Base-by-base conservation (phyloP, 2,888 invertebrate genomes). In the Hedya salicella region DNA sequence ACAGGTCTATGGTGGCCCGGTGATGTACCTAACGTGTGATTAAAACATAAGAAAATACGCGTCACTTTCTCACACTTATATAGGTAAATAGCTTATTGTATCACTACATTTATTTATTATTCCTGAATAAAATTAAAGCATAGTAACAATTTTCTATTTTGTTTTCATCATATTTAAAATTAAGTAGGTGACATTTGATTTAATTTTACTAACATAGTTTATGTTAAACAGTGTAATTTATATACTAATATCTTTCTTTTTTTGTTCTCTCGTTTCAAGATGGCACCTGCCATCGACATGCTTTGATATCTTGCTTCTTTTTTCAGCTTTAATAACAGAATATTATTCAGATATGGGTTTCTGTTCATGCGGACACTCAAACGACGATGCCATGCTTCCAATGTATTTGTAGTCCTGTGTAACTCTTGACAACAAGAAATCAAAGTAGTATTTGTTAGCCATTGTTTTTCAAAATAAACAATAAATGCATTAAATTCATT, bases 391-490 rank as follows among this genome's bases (percentile, higher is more conserved):
- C 32, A 32, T 32, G 32, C 32, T 32, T 32, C 32, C 32, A 19
- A 46, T 13, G 46, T 21, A 11, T 46, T 42, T 8, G 42, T 42
- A 42, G 42, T 9, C 42, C 42, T 42, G 9, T 42, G 42, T 17
- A 19, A 17, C 46, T 46, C 46, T 21, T 13, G 8, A 21, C 46
- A 21, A 46, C 21, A 46, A 19, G 46, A 46, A 46, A 46, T 46
- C 46, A 46, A 46, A 13, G 46, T 11, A 19, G 46, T 21, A 21
- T 46, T 46, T 21, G 13, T 46, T 8, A 32, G 9, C 21, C 46
- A 46, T 46, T 46, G 46, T 46, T 46, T 46, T 46, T 46, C 46
- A 21, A 21, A 46, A 46, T 46, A 46, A 46, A 21, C 13, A 46
- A 21, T n/a, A 13, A 46, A 46, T 11, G 46, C 9, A 21, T 46